A percentile compares a stretch with the other conserved stretches of the same genome.
phyloP scores from a whole-genome alignment of 2,888 invertebrate genomes.

The Clitarchus hookeri region DNA sequence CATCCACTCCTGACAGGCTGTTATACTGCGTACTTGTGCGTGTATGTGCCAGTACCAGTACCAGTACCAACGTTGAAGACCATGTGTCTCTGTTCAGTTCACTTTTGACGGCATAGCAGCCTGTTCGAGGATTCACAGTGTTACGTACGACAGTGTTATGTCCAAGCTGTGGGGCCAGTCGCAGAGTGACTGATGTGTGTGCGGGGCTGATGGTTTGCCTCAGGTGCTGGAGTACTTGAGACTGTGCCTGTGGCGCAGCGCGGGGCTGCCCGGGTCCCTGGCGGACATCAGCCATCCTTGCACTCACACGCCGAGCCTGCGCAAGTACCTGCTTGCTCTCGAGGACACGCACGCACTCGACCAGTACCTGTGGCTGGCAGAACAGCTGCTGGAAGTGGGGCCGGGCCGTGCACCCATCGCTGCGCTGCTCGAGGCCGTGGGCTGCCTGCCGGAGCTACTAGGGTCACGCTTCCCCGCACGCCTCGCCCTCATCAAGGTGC shows the following conservation, averaged over 20 bases:
- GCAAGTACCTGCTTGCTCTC: conserved; percentile 60
- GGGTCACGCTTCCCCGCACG: conserved; percentile 57
- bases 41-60: no score
- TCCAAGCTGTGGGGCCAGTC: no score
- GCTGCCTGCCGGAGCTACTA: conserved; percentile 74
- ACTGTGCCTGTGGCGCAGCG: conserved; percentile 71
- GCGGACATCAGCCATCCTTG: conserved; percentile 62
- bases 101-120: no score
- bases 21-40: no score
- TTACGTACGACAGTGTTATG: no score
- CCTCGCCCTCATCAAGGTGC: conserved; percentile 64
- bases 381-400: conserved; percentile 66
- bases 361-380: conserved; percentile 70
- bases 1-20: no score
- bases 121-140: no score
- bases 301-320: conserved; percentile 68
- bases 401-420: conserved; percentile 70
- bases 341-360: conserved; percentile 59
- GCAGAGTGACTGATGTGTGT: no score
- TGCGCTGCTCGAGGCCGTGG: conserved; percentile 82
- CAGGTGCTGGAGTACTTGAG: conserved; percentile 79
- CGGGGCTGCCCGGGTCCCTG: conserved; percentile 60
- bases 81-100: no score
- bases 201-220: conserved; percentile 42
- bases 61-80: no score